phyloP scores from a whole-genome alignment of 2,888 invertebrate species.

The Eugnorisma glareosa region DNA sequence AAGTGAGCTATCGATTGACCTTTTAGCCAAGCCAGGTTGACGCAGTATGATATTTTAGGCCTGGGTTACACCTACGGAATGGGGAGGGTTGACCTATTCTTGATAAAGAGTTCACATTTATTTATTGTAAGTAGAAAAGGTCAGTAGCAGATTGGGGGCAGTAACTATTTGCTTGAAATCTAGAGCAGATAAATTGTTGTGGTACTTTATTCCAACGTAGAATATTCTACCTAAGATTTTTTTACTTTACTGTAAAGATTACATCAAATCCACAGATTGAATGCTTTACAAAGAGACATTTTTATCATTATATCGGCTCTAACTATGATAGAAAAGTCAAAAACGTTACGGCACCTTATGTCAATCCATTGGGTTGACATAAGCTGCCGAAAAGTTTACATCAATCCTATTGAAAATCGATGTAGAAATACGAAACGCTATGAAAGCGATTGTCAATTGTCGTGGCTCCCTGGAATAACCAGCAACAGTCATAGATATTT shows the following conservation, averaged over 20 bases:
- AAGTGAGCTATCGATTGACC: conserved; percentile 46
- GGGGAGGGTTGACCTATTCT: conserved; percentile 38
- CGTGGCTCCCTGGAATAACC: background rate
- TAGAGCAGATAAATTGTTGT: background rate
- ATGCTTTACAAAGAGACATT: background rate
- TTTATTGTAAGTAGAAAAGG: conserved; percentile 25
- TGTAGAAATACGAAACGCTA: background rate
- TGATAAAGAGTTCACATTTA: conserved; percentile 22
- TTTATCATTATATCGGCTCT: background rate
- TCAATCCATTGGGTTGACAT: background rate
- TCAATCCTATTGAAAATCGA: background rate
- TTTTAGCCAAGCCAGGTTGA: conserved; percentile 25
- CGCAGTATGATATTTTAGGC: conserved; percentile 40
- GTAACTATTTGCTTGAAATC: conserved; percentile 4
- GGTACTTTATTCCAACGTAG: background rate
- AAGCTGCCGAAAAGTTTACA: background rate
- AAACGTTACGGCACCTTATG: no score
- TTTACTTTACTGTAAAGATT: background rate
- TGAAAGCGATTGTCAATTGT: background rate
- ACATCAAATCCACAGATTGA: background rate
- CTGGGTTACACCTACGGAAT: conserved; percentile 20
- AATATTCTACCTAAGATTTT: background rate
- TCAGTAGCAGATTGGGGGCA: background rate
- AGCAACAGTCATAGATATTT: background rate
- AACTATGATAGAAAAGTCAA: no score